A percentile compares a stretch with the other conserved stretches of the same genome.
These are phyloP conservation scores for Podilymbus podiceps DNA, from an alignment of 2,113 vertebrate genomes.

Conservation along the genomic window DNA sequence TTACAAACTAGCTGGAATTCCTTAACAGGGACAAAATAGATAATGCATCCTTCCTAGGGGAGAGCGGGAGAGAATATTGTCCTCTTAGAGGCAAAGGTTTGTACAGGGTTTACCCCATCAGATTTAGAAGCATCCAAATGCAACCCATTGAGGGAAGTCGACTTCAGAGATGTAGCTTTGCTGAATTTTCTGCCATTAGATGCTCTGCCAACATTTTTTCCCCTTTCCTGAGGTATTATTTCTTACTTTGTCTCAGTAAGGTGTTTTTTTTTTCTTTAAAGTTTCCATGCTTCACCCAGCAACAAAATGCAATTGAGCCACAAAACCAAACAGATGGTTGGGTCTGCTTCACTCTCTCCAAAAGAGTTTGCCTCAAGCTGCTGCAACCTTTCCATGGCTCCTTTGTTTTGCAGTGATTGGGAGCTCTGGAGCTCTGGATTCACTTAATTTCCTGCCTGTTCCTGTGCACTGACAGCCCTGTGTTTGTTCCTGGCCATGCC, in stretches of 20 bases:
- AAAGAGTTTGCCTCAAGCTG: neutral
- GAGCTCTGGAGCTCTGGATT: constrained; percentile 1
- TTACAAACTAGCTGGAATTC: neutral
- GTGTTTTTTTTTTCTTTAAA: neutral
- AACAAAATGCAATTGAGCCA: neutral
- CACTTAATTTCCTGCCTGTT: neutral
- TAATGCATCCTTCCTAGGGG: neutral
- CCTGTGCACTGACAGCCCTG: neutral
- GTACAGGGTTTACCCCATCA: neutral
- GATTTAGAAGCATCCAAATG: neutral
- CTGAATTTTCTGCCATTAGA: neutral
- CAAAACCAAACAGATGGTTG: neutral
- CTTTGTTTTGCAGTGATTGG: neutral
- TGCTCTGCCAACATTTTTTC: neutral
- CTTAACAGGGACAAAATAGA: neutral
- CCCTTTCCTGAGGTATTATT: neutral
- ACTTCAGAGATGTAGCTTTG: neutral
- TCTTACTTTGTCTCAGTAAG: neutral
- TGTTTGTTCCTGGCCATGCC: neutral
- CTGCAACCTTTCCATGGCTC: neutral
- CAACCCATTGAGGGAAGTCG: neutral
- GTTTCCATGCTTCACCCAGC: neutral
- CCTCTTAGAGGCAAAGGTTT: neutral
- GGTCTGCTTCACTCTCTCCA: neutral
- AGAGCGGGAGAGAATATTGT: neutral